phyloP scores from a whole-genome alignment of 2,113 vertebrate genomes.

The Geococcyx californianus region DNA sequence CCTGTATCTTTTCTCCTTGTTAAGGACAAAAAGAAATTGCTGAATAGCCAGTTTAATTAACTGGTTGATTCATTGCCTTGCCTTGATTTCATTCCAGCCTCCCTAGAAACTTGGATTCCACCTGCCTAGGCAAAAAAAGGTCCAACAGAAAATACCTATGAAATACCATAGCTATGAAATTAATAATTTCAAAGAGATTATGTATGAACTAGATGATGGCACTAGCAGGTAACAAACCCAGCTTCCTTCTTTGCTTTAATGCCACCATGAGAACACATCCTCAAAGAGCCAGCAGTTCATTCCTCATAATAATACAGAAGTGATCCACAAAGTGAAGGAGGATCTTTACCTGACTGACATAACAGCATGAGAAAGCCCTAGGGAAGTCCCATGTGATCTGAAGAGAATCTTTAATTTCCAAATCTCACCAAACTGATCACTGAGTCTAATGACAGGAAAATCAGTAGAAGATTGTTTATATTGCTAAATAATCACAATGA shows the following conservation, averaged over 20 bases:
- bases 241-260: neutral
- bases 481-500: too few relatives aligned
- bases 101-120: neutral
- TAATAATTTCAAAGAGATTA: neutral
- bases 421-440: too few relatives aligned
- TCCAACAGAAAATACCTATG: neutral
- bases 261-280: neutral
- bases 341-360: neutral
- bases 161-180: neutral
- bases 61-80: neutral
- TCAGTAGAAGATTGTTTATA: too few relatives aligned
- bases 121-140: neutral
- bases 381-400: too few relatives aligned
- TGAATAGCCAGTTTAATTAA: neutral
- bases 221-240: neutral
- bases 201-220: neutral
- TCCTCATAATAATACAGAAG: neutral
- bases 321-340: neutral
- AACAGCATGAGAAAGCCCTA: neutral
- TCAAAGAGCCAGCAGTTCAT: neutral
- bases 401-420: too few relatives aligned
- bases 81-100: neutral
- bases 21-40: neutral
- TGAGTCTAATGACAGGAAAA: too few relatives aligned
- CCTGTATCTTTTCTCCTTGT: neutral